Evolutionary conservation across 2,113 vertebrate genomes (phyloP), one percentile per base, ranked within the genome.

Genomic region (Callionymus lyra): DNA sequence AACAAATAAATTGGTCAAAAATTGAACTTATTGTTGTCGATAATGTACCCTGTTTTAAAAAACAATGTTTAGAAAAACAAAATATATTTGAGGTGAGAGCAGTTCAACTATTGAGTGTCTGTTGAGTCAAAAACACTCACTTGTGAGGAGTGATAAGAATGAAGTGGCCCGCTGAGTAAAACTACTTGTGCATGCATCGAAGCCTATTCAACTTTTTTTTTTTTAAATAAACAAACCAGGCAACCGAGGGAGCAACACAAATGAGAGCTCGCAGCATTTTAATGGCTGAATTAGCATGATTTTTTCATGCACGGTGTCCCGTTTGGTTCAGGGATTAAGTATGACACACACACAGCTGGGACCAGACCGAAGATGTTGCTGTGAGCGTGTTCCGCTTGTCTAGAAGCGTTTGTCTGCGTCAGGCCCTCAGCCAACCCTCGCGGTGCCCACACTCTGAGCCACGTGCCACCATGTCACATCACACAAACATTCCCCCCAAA

Each of bases 271-370:
- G 31, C 31, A 53, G 50, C 55, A 49, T 63, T 78, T 75, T 68
- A 68, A 67, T 66, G 70, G 61, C 39, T 59, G 70, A 77, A 68
- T 79, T 76, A 69, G 65, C 50, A 38, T 52, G 47, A 51, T 68
- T 69, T 63, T 59, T 59, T 67, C 39, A 71, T 71, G 70, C 63
- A 58, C 17, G 48, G 39, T 59, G 64, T 61, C 53, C 65, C 65
- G 58, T 61, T 75, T 55, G 63, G 66, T 70, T 57, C 50, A 42
- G 40, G 76, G 70, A 74, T 81, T 74, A 73, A 62, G 58, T 59
- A 43, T 68, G 70, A 72, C 70, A 67, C 73, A 70, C 60, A 66
- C 68, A 63, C 76, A 78, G 65, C 73, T 73, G 77, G 59, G 70
- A 74, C 58, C 59, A 68, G 62, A 70, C 53, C 39, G 70, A 56